A percentile compares a stretch with the other conserved stretches of the same genome.
Conservation (phyloP, 2,113 vertebrate species). For the Osmerus mordax region DNA sequence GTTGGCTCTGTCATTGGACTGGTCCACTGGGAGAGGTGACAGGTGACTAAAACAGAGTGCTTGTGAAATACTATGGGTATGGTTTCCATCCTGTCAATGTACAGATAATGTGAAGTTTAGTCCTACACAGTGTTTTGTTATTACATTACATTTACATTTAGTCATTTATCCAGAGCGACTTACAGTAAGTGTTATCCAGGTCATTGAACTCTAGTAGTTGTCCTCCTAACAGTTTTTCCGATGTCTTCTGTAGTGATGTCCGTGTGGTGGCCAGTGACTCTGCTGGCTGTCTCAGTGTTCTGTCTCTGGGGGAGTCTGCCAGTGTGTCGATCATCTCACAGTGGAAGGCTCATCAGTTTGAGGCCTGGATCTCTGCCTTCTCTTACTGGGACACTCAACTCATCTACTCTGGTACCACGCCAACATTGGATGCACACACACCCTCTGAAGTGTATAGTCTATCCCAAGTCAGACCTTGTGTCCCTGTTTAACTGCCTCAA, state of each 20-base stretch:
- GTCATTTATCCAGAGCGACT: too few species aligned
- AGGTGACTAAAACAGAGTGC: slow-evolving; percentile 70
- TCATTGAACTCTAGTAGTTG: background rate
- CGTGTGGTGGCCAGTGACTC: slow-evolving; percentile 89
- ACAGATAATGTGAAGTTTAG: too few species aligned
- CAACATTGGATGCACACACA: too few species aligned
- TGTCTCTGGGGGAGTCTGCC: slow-evolving; percentile 67
- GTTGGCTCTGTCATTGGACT: slow-evolving; percentile 89
- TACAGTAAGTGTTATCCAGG: too few species aligned
- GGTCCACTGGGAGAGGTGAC: slow-evolving; percentile 83
- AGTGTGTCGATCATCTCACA: slow-evolving; percentile 64
- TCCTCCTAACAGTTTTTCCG: background rate
- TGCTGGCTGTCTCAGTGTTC: slow-evolving; percentile 78
- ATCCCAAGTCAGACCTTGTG: too few species aligned
- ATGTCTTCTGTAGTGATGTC: slow-evolving; percentile 67
- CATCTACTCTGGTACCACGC: slow-evolving; percentile 83
- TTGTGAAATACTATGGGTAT: background rate
- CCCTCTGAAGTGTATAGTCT: too few species aligned
- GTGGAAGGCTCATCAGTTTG: slow-evolving; percentile 91
- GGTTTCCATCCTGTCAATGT: too few species aligned
- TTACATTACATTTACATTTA: too few species aligned
- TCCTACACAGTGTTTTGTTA: too few species aligned
- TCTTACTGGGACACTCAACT: slow-evolving; percentile 89
- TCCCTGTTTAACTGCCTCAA: too few species aligned
- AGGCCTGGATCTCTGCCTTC: slow-evolving; percentile 95